These are phyloP conservation scores for Diadema setosum DNA, from an alignment of 35 echinoderm and acorn worm genomes.

Conservation along the genomic window DNA sequence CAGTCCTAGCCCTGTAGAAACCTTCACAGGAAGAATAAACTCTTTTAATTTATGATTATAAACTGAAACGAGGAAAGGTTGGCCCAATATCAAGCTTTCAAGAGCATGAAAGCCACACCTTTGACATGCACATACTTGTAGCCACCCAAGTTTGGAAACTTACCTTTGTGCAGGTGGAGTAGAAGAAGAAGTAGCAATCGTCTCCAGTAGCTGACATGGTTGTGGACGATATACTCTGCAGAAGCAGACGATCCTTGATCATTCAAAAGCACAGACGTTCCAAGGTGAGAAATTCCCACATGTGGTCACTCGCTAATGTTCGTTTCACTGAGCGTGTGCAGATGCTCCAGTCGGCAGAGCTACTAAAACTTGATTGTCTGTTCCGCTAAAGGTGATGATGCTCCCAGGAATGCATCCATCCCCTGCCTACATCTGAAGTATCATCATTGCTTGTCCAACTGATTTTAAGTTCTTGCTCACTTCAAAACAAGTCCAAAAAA, in stretches of 20 bases:
- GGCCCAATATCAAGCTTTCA: neutral
- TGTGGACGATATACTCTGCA: neutral
- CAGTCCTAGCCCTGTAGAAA: neutral
- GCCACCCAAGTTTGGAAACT: neutral
- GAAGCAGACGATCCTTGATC: neutral
- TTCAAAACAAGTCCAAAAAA: too few relatives aligned
- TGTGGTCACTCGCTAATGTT: too few relatives aligned
- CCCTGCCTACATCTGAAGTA: too few relatives aligned
- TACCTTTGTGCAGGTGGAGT: slow-evolving; percentile 77
- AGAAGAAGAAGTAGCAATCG: slow-evolving; percentile 84
- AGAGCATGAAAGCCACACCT: neutral
- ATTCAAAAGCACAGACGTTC: too few relatives aligned
- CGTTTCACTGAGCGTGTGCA: too few relatives aligned
- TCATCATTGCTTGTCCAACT: too few relatives aligned
- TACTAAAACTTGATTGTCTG: too few relatives aligned
- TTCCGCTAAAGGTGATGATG: too few relatives aligned
- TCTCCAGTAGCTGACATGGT: slow-evolving; percentile 65
- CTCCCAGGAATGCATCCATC: too few relatives aligned
- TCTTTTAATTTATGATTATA: neutral
- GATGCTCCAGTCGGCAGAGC: too few relatives aligned
- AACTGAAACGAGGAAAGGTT: neutral
- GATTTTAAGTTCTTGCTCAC: too few relatives aligned
- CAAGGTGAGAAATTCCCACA: too few relatives aligned
- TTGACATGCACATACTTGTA: neutral
- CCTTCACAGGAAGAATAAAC: neutral